A percentile compares a stretch with the other conserved stretches of the same genome.
phyloP scores from a whole-genome alignment of 2,888 invertebrate genomes.

The Pocota personata region DNA sequence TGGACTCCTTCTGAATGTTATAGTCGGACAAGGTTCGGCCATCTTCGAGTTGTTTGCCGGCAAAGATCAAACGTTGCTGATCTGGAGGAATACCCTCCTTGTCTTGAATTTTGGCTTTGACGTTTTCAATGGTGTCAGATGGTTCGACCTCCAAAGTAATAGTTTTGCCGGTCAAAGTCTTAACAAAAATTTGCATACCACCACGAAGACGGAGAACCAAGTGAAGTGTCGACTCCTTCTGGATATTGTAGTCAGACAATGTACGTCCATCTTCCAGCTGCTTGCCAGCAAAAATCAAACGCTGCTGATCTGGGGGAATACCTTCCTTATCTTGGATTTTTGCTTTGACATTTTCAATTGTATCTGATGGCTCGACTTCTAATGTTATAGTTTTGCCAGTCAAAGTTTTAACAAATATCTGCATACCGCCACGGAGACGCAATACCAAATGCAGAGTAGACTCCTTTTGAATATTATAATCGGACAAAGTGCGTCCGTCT shows the following conservation, averaged over 20 bases:
- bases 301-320: constrained; percentile 79
- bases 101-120: constrained; percentile 75
- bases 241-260: constrained; percentile 85
- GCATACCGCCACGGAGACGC: constrained; percentile 91
- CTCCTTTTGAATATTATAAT: constrained; percentile 83
- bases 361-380: constrained; percentile 77
- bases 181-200: constrained; percentile 85
- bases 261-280: constrained; percentile 92
- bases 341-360: constrained; percentile 78
- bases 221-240: constrained; percentile 77
- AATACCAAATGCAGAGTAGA: constrained; percentile 86
- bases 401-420: constrained; percentile 78
- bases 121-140: constrained; percentile 75
- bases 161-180: constrained; percentile 77
- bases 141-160: constrained; percentile 77
- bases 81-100: constrained; percentile 75
- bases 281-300: constrained; percentile 78
- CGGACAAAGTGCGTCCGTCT: constrained; percentile 93
- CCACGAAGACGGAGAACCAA: constrained; percentile 95
- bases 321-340: constrained; percentile 79
- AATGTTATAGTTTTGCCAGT: constrained; percentile 79
- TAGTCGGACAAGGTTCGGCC: constrained; percentile 75
- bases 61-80: constrained; percentile 75
- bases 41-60: constrained; percentile 75
- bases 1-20: constrained; percentile 76